Base-by-base conservation (phyloP, 30 jellyfish, hydroid and myxozoan species). In the Turritopsis dohrnii region DNA sequence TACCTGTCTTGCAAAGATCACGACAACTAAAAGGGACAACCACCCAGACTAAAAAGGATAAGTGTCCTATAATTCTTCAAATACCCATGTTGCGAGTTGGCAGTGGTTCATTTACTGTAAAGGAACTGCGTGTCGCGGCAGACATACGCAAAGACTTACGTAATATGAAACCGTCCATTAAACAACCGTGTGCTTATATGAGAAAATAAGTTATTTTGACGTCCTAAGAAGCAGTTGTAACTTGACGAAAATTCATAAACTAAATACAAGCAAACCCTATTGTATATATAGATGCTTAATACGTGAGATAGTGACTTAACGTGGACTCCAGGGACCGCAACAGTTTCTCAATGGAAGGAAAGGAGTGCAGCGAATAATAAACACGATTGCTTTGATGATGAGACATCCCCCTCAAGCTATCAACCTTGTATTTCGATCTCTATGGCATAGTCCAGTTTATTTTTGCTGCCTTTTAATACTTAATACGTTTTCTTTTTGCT, bases 401-500 rank as follows among this genome's bases (percentile, higher is more conserved):
- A 54, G 72, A 54, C n/a, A 54, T 54, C n/a, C 72, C 72, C 19
- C 72, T 16, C n/a, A 54, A 54, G 72, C 18, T n/a, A 54, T 54
- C 72, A 54, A 54, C 72, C 72, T 54, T 54, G 72, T 54, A 54
- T 54, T 54, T 54, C n/a, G n/a, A 18, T 54, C 72, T 54, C 72
- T n/a, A 54, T n/a, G n/a, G 72, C n/a, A 54, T 54, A n/a, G 72
- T 54, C 72, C 72, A 18, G n/a, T 54, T 54, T 54, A 54, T 54
- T 54, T 54, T n/a, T 54, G 72, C 72, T 54, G n/a, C 75, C 18
- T 21, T 21, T 75, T 60, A 84, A 84, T 84, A 84, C 21, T 74
- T 84, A 1, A 65, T 52, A 7, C 81, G 88, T 21, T 84, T 65
- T 16, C 89, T 76, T 29, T 83, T 83, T 20, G 28, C 76, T 16